phyloP scores from a whole-genome alignment of 2,888 invertebrate genomes.

The Caenorhabditis sulstoni region DNA sequence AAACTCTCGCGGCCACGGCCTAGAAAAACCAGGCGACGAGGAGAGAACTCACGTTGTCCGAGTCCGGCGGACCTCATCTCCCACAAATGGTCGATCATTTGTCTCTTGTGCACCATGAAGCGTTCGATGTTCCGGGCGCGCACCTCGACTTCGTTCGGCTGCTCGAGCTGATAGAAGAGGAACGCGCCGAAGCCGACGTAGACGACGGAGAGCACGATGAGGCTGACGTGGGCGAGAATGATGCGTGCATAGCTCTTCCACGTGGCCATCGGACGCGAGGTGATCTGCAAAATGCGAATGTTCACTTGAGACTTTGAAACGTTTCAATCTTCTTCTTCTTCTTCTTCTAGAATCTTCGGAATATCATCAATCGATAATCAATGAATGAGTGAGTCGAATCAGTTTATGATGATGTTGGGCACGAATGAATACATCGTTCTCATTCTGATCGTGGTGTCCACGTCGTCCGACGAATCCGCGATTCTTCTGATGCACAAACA shows the following conservation, averaged over 20 bases:
- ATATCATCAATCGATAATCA: no score
- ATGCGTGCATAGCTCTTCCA: conserved; percentile 80
- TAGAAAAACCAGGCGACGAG: no score
- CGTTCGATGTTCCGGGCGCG: conserved; percentile 66
- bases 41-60: conserved; percentile 63
- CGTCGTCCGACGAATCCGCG: conserved; percentile 1
- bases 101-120: conserved; percentile 69
- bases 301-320: no score
- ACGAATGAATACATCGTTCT: conserved; percentile 36
- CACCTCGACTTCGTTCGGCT: conserved; percentile 77
- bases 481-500: conserved; percentile 42
- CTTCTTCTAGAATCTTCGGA: background rate
- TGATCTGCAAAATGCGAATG: conserved; percentile 73
- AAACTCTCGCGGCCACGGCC: no score
- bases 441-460: conserved; percentile 35
- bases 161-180: conserved; percentile 79
- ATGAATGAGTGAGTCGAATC: conserved; percentile 6
- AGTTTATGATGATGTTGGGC: background rate
- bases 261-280: conserved; percentile 73
- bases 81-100: conserved; percentile 77
- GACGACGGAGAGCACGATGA: conserved; percentile 77
- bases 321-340: no score
- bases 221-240: conserved; percentile 79
- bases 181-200: conserved; percentile 79
- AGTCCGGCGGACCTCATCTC: conserved; percentile 64